Evolutionary conservation across 1,140 invertebrate genomes (phyloP).

Genomic region (Heliconius hermathena): DNA sequence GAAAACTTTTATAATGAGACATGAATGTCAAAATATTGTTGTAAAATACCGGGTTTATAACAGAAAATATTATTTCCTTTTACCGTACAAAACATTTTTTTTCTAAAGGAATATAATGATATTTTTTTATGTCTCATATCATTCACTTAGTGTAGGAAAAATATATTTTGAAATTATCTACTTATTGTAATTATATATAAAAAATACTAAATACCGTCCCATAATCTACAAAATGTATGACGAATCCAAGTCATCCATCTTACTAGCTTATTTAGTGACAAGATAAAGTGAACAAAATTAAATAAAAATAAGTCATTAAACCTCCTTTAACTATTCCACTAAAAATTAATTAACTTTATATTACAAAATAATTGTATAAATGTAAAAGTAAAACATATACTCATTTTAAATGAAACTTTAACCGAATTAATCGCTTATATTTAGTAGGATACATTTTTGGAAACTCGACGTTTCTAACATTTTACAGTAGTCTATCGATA

Average conservation of each 20-base stretch:
- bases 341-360: no score
- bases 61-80: neutral
- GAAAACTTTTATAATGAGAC: neutral
- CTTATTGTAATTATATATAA: neutral
- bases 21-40: neutral
- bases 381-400: no score
- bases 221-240: neutral
- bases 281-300: neutral
- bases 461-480: no score
- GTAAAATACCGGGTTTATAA: neutral
- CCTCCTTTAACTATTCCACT: no score
- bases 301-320: neutral
- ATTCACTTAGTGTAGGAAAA: no score
- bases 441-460: no score
- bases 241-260: neutral
- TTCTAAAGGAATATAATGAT: neutral
- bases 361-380: no score
- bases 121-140: no score
- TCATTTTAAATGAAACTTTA: no score
- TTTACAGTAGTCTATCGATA: no score
- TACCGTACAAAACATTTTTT: neutral
- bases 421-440: no score
- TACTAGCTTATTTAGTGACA: neutral
- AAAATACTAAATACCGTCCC: neutral
- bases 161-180: neutral